phyloP scores from a whole-genome alignment of 2,888 invertebrate genomes.

The Aleiodes alternator region DNA sequence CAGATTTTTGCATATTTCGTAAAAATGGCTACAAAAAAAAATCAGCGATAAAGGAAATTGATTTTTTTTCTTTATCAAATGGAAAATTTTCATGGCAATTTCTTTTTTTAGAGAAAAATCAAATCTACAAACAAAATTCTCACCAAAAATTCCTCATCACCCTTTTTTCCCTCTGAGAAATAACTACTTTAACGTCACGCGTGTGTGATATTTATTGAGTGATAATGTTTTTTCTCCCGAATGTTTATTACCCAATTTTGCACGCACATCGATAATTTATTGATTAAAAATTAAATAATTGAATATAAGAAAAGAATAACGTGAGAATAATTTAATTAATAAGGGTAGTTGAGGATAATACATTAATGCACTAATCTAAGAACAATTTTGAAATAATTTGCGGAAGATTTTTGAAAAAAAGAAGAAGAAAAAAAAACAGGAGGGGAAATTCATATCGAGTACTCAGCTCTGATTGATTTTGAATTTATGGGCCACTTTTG shows the following conservation, averaged over 20 bases:
- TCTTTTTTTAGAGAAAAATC: too few species aligned
- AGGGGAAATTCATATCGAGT: background rate
- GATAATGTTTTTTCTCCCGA: slow-evolving; percentile 55
- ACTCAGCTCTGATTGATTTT: too few species aligned
- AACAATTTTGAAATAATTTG: slow-evolving; percentile 1
- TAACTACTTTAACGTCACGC: slow-evolving; percentile 47
- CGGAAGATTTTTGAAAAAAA: slow-evolving; percentile 28
- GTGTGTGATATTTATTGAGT: slow-evolving; percentile 64
- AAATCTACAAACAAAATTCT: too few species aligned
- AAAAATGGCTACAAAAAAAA: too few species aligned
- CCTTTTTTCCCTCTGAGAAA: too few species aligned
- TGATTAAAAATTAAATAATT: slow-evolving; percentile 37
- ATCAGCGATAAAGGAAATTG: too few species aligned
- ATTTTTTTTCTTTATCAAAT: too few species aligned
- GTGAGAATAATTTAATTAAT: slow-evolving; percentile 39
- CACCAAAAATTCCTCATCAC: too few species aligned
- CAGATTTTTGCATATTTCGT: too few species aligned
- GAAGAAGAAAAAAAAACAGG: background rate
- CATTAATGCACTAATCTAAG: slow-evolving; percentile 51
- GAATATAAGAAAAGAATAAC: slow-evolving; percentile 3
- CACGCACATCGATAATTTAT: slow-evolving; percentile 54
- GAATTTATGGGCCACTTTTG: too few species aligned
- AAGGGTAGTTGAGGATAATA: slow-evolving; percentile 50
- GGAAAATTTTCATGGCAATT: too few species aligned
- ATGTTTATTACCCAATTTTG: slow-evolving; percentile 35